Percentiles rank a stretch among this genome's conserved stretches.
Evolutionary conservation across 2,113 vertebrate species (phyloP).

Genomic region (Centropristis striata): DNA sequence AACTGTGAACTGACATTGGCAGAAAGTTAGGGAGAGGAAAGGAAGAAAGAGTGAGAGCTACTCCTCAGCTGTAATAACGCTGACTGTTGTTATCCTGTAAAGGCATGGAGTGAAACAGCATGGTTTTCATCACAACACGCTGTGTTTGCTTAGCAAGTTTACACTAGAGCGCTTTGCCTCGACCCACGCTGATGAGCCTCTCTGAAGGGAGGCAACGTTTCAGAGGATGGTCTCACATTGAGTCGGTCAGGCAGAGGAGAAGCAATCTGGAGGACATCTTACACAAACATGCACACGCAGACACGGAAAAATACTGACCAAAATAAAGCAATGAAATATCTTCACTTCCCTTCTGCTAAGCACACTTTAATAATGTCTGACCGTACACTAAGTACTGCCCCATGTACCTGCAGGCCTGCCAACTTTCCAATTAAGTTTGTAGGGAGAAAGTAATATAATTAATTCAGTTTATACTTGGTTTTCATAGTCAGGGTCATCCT

Average conservation of each 20-base stretch:
- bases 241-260: slow-evolving; percentile 20
- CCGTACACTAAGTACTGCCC: too few relatives aligned
- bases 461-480: neutral
- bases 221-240: slow-evolving; percentile 5
- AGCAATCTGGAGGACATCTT: slow-evolving; percentile 36
- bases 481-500: neutral
- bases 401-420: too few relatives aligned
- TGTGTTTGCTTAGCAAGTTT: slow-evolving; percentile 67
- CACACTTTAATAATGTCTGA: neutral
- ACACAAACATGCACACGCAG: neutral
- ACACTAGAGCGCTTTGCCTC: slow-evolving; percentile 36
- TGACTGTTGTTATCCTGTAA: slow-evolving; percentile 28
- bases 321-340: slow-evolving; percentile 1
- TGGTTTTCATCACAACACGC: slow-evolving; percentile 66
- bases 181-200: slow-evolving; percentile 24
- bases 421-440: too few relatives aligned
- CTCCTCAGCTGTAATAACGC: slow-evolving; percentile 30
- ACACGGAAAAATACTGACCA: neutral
- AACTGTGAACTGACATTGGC: slow-evolving; percentile 8
- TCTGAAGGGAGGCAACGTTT: slow-evolving; percentile 41
- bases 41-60: neutral
- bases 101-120: slow-evolving; percentile 43
- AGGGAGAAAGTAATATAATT: too few relatives aligned
- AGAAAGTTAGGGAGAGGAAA: neutral
- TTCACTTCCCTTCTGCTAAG: neutral